Evolutionary conservation across 92 coral and sea anemone genomes (phyloP).

Genomic region (Virgularia gustaviana): DNA sequence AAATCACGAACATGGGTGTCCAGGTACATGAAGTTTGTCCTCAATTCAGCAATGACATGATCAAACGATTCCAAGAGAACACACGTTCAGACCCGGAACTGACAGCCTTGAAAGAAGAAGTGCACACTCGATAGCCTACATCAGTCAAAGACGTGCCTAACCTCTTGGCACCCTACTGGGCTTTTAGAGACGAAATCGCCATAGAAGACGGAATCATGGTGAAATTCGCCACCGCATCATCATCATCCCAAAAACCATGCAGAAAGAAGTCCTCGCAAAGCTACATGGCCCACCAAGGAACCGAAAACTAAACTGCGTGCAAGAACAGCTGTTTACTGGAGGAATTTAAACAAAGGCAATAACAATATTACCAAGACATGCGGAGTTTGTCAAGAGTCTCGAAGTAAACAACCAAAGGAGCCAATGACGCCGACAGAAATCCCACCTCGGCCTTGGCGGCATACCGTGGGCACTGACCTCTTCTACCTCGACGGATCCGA

Average conservation of each 20-base stretch:
- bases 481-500: slow-evolving; percentile 46
- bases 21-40: too few species aligned
- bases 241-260: slow-evolving; percentile 14
- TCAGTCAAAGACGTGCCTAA: slow-evolving; percentile 9
- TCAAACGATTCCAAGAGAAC: slow-evolving; percentile 1
- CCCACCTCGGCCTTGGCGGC: slow-evolving; percentile 34
- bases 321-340: slow-evolving; percentile 50
- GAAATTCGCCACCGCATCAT: slow-evolving; percentile 38
- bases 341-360: slow-evolving; percentile 51
- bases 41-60: too few species aligned
- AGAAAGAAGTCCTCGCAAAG: slow-evolving; percentile 16
- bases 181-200: slow-evolving; percentile 33
- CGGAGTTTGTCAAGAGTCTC: slow-evolving; percentile 19
- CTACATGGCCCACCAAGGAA: slow-evolving; percentile 42
- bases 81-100: slow-evolving; percentile 23
- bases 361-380: slow-evolving; percentile 40
- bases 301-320: slow-evolving; percentile 57
- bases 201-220: not conserved
- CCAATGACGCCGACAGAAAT: slow-evolving; percentile 32
- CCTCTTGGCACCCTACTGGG: slow-evolving; percentile 31
- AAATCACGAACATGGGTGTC: too few species aligned
- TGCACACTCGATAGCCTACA: not conserved
- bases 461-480: slow-evolving; percentile 19
- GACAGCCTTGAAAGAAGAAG: slow-evolving; percentile 17
- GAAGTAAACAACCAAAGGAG: slow-evolving; percentile 3